phyloP scores from a whole-genome alignment of 2,797 vertebrate species.

The Sarcoramphus papa region DNA sequence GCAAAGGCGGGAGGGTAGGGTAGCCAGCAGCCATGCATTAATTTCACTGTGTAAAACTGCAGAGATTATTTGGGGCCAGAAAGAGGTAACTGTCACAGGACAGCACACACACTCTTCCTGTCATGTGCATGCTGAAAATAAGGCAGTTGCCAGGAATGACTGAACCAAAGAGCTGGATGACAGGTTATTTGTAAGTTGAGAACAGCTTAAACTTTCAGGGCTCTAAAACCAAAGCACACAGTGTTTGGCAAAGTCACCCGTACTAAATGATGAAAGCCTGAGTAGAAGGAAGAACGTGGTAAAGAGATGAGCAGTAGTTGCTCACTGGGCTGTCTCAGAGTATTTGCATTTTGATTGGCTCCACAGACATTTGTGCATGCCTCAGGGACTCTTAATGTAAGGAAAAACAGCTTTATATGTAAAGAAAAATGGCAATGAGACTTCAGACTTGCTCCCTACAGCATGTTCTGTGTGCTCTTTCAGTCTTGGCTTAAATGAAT shows the following conservation, averaged over 20 bases:
- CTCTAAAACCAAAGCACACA: background rate
- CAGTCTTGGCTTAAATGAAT: background rate
- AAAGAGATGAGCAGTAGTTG: background rate
- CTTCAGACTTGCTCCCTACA: background rate
- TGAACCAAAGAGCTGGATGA: background rate
- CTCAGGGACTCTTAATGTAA: background rate
- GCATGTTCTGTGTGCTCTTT: background rate
- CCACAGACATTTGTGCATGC: rapidly evolving
- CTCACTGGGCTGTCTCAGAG: background rate
- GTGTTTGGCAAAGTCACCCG: background rate
- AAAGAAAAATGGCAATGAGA: background rate
- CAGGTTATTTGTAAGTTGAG: background rate
- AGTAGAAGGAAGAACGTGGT: background rate
- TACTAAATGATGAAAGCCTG: background rate
- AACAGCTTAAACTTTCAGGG: background rate
- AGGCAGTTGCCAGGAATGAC: background rate
- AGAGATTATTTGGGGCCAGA: background rate
- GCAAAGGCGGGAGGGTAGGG: background rate
- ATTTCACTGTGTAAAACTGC: background rate
- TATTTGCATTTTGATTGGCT: background rate
- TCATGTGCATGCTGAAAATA: background rate
- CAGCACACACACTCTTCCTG: background rate
- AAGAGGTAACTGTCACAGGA: background rate
- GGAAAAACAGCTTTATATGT: background rate
- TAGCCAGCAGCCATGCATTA: background rate